A percentile compares a stretch with the other conserved stretches of the same genome.
Conservation (phyloP, 2,888 invertebrate genomes). For the Odontothrips loti region DNA sequence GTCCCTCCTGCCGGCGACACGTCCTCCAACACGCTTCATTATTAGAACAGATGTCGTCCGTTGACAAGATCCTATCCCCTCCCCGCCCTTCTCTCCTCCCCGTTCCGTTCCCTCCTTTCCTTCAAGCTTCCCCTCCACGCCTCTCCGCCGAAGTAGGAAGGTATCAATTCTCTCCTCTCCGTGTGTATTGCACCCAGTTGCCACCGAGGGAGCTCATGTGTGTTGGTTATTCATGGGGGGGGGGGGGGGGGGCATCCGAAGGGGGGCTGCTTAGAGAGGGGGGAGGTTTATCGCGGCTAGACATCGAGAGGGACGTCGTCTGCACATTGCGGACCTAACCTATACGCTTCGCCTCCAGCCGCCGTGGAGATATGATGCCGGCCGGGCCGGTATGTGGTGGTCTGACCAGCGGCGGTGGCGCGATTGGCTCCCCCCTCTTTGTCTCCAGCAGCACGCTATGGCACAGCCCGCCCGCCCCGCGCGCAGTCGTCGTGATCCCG, state of each 20-base stretch:
- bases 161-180: background rate
- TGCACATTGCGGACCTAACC: background rate
- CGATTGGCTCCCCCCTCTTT: too few species aligned
- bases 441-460: too few species aligned
- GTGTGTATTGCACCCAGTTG: background rate
- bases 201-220: too few species aligned
- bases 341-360: too few species aligned
- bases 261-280: background rate
- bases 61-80: background rate
- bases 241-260: background rate
- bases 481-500: background rate
- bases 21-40: background rate
- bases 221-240: background rate
- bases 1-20: too few species aligned
- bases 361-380: too few species aligned
- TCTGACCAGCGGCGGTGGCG: too few species aligned
- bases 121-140: background rate
- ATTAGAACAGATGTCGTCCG: background rate
- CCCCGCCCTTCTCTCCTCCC: background rate
- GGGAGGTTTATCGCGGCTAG: conserved; percentile 6
- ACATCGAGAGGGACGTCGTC: background rate
- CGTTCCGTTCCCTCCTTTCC: background rate
- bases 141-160: too few species aligned
- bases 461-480: background rate
- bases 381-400: too few species aligned